These are phyloP conservation scores for Drosophila willistoni DNA, from an alignment of 1,140 invertebrate genomes.

Conservation along the genomic window DNA sequence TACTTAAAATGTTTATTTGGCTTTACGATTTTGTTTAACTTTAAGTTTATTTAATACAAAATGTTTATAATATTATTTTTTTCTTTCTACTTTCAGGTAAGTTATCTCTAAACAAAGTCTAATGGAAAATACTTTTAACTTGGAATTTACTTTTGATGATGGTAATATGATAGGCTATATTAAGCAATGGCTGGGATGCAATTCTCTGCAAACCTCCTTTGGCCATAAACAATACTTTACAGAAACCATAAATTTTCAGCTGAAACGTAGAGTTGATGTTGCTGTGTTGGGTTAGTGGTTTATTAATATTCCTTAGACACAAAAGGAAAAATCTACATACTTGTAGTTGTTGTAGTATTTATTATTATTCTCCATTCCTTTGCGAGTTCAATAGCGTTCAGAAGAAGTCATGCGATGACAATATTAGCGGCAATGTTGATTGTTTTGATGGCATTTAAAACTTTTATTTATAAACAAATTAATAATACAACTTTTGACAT, in stretches of 20 bases:
- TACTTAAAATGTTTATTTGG: no score
- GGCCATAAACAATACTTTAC: not conserved
- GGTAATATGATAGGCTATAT: conserved; percentile 4
- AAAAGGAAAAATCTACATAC: not conserved
- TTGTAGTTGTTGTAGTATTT: no score
- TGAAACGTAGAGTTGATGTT: not conserved
- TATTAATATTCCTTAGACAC: conserved; percentile 31
- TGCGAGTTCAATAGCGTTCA: conserved; percentile 76
- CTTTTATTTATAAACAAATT: conserved; percentile 65
- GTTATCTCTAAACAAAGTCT: conserved; percentile 18
- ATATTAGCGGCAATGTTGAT: conserved; percentile 7
- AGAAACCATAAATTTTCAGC: conserved; percentile 26
- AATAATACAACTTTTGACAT: conserved; percentile 60
- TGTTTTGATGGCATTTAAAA: conserved; percentile 62
- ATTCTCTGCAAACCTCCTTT: not conserved
- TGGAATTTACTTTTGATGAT: conserved; percentile 7
- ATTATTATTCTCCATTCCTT: conserved; percentile 41
- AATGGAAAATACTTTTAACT: conserved; percentile 18
- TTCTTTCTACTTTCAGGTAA: conserved; percentile 53
- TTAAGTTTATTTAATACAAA: no score
- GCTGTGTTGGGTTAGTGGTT: not conserved
- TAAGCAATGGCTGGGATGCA: not conserved
- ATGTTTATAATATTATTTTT: conserved; percentile 1
- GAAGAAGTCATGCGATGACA: conserved; percentile 46
- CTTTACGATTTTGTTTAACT: no score